Base-by-base conservation (phyloP, 2,797 vertebrate genomes). In the Gymnothorax javanicus region DNA sequence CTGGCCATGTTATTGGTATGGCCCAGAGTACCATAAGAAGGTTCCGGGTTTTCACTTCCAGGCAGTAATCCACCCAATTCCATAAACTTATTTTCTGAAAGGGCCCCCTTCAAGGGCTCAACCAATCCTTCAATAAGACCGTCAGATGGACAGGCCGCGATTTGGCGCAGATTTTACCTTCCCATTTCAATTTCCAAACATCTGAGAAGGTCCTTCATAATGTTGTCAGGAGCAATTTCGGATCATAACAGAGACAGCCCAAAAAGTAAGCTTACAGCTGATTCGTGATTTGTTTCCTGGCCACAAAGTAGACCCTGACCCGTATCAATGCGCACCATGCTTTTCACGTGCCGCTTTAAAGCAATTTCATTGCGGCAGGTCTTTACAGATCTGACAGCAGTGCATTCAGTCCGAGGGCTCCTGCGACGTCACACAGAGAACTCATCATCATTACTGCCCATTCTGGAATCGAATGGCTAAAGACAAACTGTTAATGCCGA, bases 261-360 rank as follows among this genome's bases (percentile, higher is more conserved):
- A 79, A 52, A 54, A 86, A n/a, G 33, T 62, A 81, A 52, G 56
- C 52, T 23, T 60, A 3, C 27, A 81, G 11, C n/a, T 23, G n/a
- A 56, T n/a, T 15, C 13, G 83, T 23, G 2, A 2, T 43, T 50
- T 13, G 17, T 25, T 67, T 57, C 27, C 85, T 86, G 82, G 60
- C 89, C 86, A 89, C n/a, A 60, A 82, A 89, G 88, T 0, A 85
- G 90, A 83, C 88, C 87, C 88, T 75, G 79, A 85, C 86, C 59
- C 77, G 91, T 88, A 90, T 85, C 58, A 88, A 86, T 85, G 82
- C 88, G 84, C 86, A 79, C 87, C 89, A 89, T 94, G 92, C 93
- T 88, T 88, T 89, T 92, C 93, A 93, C 93, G 57, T 69, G 59
- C 71, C 33, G 64, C 56, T 62, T 84, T 88, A 84, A 67, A 67